Conservation (phyloP, 2,113 vertebrate species). For the Rhadina sibilatrix region DNA sequence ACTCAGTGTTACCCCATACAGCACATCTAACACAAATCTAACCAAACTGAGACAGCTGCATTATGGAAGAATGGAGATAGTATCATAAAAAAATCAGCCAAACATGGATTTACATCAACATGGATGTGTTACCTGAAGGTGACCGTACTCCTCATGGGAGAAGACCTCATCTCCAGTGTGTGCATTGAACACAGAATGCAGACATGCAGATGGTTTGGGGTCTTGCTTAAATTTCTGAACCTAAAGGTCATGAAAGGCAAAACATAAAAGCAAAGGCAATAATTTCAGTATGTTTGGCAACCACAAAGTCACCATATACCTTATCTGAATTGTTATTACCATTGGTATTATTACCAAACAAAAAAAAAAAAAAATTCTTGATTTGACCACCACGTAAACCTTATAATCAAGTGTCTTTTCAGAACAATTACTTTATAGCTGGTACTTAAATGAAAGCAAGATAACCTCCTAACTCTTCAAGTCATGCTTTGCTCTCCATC, state of each 20-base stretch:
- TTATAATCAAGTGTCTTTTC: background rate
- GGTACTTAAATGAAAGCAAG: background rate
- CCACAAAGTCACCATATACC: background rate
- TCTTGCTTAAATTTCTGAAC: slow-evolving; percentile 96
- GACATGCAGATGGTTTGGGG: slow-evolving; percentile 88
- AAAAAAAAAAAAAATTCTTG: background rate
- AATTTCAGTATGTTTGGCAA: background rate
- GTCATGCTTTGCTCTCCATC: background rate
- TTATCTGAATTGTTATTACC: background rate
- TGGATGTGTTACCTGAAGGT: slow-evolving; percentile 87
- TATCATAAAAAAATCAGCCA: background rate
- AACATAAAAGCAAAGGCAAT: background rate
- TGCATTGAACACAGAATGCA: slow-evolving; percentile 89
- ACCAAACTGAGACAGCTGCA: background rate
- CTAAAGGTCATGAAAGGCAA: slow-evolving; percentile 64
- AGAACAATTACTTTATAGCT: background rate
- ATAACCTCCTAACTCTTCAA: background rate
- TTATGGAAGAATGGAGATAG: background rate
- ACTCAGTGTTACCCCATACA: background rate
- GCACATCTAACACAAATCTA: background rate
- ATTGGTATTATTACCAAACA: background rate
- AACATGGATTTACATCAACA: background rate
- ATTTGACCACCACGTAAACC: background rate
- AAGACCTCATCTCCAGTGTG: slow-evolving; percentile 89
- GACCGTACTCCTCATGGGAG: slow-evolving; percentile 81